Conservation (phyloP, 2,888 invertebrate species). For the Harpalus rufipes region DNA sequence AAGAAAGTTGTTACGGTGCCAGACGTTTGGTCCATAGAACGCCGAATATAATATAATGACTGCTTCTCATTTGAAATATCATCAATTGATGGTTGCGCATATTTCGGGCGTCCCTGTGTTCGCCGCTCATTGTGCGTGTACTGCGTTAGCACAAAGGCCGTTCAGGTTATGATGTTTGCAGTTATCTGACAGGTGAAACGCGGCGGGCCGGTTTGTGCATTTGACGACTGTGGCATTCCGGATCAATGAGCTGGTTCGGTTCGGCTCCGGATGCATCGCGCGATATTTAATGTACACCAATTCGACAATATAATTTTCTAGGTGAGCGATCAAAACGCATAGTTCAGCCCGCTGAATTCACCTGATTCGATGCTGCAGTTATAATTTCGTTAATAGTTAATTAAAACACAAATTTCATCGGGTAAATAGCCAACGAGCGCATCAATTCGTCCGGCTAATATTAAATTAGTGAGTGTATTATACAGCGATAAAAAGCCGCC, state of each 20-base stretch:
- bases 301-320: slow-evolving; percentile 72
- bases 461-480: slow-evolving; percentile 66
- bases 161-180: slow-evolving; percentile 61
- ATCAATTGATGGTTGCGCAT: no score
- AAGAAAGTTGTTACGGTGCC: no score
- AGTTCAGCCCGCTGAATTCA: not conserved
- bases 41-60: no score
- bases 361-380: slow-evolving; percentile 54
- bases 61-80: no score
- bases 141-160: slow-evolving; percentile 21
- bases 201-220: slow-evolving; percentile 43
- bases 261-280: slow-evolving; percentile 37
- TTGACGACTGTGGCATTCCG: slow-evolving; percentile 63
- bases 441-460: slow-evolving; percentile 66
- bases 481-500: slow-evolving; percentile 62
- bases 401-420: slow-evolving; percentile 73
- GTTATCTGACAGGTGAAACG: slow-evolving; percentile 67
- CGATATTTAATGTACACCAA: slow-evolving; percentile 63
- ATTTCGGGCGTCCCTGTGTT: no score
- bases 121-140: not conserved
- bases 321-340: slow-evolving; percentile 73
- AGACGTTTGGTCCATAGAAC: no score
- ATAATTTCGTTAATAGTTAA: slow-evolving; percentile 72
- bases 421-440: slow-evolving; percentile 62
- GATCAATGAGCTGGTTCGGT: slow-evolving; percentile 46